Conservation (phyloP, 2,113 vertebrate species). For the Phoenicopterus ruber region DNA sequence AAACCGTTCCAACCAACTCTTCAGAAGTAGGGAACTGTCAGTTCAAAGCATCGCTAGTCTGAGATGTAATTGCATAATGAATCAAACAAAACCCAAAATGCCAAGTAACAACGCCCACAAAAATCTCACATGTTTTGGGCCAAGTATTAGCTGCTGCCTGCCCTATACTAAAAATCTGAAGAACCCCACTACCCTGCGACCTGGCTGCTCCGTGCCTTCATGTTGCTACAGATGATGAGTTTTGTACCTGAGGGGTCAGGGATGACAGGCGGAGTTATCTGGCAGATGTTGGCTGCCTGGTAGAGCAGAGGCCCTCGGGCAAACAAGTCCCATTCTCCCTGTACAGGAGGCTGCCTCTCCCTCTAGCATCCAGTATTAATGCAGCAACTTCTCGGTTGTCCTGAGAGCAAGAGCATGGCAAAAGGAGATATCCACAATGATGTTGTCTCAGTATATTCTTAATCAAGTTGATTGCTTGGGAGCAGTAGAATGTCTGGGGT, state of each 20-base stretch:
- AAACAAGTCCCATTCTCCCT: background rate
- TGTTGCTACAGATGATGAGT: background rate
- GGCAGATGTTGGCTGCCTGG: background rate
- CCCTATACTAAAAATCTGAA: background rate
- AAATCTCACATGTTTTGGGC: background rate
- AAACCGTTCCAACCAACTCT: background rate
- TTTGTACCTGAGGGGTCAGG: background rate
- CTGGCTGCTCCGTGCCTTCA: background rate
- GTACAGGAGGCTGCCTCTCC: background rate
- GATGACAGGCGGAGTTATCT: background rate
- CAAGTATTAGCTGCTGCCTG: background rate
- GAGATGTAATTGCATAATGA: background rate
- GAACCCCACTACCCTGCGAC: no score
- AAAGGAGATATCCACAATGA: background rate
- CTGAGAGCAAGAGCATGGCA: background rate
- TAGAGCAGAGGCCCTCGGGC: background rate
- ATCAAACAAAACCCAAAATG: background rate
- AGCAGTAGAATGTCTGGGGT: background rate
- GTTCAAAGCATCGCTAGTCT: background rate
- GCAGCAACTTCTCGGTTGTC: background rate
- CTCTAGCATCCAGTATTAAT: background rate
- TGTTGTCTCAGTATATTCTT: background rate
- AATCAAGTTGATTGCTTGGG: background rate
- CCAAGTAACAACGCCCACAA: background rate
- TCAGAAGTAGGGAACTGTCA: background rate